Conservation (phyloP, 2,888 invertebrate genomes). For the Himalopsyche anomala region DNA sequence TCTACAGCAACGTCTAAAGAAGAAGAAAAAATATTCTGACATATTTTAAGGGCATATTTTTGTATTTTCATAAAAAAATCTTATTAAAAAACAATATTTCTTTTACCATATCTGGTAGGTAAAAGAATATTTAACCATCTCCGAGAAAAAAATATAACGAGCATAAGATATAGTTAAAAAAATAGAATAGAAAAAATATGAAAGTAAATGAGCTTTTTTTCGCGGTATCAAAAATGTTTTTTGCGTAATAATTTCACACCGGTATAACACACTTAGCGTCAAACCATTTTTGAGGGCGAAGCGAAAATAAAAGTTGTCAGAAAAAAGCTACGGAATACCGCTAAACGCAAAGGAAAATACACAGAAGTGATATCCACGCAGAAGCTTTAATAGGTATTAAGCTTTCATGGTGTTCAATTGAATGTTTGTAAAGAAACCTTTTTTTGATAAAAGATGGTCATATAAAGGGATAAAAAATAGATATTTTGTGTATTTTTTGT, state of each 20-base stretch:
- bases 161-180: not conserved
- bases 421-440: not conserved
- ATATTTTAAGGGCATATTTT: too few species aligned
- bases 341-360: not conserved
- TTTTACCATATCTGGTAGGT: not conserved
- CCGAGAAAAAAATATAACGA: not conserved
- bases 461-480: not conserved
- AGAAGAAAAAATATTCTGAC: too few species aligned
- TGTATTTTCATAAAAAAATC: not conserved
- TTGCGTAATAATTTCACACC: not conserved
- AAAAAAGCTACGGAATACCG: not conserved
- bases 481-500: too few species aligned
- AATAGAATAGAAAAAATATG: slow-evolving; percentile 1
- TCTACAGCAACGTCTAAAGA: too few species aligned
- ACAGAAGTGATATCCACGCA: not conserved
- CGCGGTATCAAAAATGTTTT: not conserved
- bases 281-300: not conserved
- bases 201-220: not conserved
- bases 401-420: not conserved
- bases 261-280: slow-evolving; percentile 14
- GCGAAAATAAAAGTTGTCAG: not conserved
- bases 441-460: not conserved
- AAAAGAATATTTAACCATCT: not conserved
- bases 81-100: not conserved
- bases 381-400: not conserved